phyloP scores from a whole-genome alignment of 2,888 invertebrate genomes.

The Melinaea menophilus region DNA sequence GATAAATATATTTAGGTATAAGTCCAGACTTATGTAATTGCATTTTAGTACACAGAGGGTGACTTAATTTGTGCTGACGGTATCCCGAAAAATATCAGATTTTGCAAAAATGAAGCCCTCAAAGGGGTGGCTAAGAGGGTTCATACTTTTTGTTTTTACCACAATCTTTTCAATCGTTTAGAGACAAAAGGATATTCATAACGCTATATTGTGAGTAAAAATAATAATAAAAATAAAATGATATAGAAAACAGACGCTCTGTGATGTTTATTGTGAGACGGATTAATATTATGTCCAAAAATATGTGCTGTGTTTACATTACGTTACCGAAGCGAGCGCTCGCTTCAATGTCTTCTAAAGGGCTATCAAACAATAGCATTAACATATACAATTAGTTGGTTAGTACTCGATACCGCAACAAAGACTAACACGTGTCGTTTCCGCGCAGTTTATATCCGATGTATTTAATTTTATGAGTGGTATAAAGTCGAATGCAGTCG shows the following conservation, averaged over 20 bases:
- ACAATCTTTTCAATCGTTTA: slow-evolving; percentile 9
- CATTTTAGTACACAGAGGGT: slow-evolving; percentile 14
- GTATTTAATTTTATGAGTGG: slow-evolving; percentile 54
- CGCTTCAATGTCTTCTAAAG: neutral
- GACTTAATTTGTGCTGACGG: slow-evolving; percentile 23
- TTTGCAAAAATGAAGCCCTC: slow-evolving; percentile 22
- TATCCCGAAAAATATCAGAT: slow-evolving; percentile 21
- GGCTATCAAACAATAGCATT: neutral
- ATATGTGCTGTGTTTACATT: neutral
- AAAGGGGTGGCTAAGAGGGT: slow-evolving; percentile 23
- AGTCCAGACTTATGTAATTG: slow-evolving; percentile 1
- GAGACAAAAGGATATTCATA: slow-evolving; percentile 2
- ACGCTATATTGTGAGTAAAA: slow-evolving; percentile 3
- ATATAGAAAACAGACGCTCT: neutral
- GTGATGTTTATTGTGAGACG: neutral
- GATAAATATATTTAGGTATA: slow-evolving; percentile 5
- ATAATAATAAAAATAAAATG: neutral
- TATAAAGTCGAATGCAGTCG: slow-evolving; percentile 52
- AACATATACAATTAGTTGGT: neutral
- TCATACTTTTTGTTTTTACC: slow-evolving; percentile 14
- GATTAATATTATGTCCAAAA: neutral
- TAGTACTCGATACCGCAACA: slow-evolving; percentile 6
- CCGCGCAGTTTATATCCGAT: slow-evolving; percentile 33
- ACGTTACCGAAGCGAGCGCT: too few relatives aligned
- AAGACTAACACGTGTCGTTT: slow-evolving; percentile 32